Evolutionary conservation across 2,888 invertebrate species (phyloP).

Genomic region (Tenodera sinensis): DNA sequence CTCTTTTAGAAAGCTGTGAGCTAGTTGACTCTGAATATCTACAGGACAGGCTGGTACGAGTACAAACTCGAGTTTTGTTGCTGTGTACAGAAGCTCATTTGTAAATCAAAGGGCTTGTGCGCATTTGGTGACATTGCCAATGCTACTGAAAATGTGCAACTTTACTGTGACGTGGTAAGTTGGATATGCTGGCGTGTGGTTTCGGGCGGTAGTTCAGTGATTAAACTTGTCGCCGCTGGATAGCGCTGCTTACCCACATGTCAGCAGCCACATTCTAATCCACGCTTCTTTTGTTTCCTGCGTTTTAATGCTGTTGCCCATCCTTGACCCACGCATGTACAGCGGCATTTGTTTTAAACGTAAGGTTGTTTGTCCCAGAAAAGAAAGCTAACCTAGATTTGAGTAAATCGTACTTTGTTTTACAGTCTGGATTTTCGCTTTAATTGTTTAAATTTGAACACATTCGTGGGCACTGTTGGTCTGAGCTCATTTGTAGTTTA

Average conservation of each 20-base stretch:
- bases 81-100: neutral
- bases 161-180: neutral
- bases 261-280: neutral
- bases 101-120: neutral
- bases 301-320: neutral
- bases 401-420: neutral
- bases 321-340: neutral
- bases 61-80: neutral
- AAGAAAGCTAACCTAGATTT: neutral
- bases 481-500: no score
- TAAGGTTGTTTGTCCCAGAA: neutral
- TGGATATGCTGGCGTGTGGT: neutral
- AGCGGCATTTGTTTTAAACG: neutral
- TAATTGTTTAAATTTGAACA: no score
- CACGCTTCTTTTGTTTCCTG: neutral
- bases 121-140: no score
- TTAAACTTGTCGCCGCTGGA: neutral
- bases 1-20: no score
- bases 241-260: neutral
- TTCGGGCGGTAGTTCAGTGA: neutral
- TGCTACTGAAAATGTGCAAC: no score
- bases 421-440: no score
- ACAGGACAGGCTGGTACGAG: no score
- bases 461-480: no score
- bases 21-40: no score